Conservation (phyloP, 2,113 vertebrate genomes). For the Hyla sarda region DNA sequence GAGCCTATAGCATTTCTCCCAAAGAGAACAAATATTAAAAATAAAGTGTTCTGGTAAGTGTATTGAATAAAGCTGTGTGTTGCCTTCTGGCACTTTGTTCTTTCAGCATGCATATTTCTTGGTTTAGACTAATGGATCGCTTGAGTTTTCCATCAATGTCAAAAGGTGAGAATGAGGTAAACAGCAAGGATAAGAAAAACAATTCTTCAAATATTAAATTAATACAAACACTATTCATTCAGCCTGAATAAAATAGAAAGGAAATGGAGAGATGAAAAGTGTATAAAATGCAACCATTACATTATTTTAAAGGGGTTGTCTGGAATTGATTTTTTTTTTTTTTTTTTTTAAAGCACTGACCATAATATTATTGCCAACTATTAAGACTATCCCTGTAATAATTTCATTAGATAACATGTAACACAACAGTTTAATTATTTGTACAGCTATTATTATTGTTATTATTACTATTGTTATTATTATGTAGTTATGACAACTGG, state of each 20-base stretch:
- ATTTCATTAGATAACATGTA: too few species aligned
- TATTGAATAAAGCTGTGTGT: not conserved
- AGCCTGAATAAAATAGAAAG: not conserved
- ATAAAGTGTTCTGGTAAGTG: constrained; percentile 6
- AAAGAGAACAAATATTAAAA: constrained; percentile 4
- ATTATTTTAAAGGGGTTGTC: not conserved
- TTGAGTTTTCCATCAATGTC: not conserved
- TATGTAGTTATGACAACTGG: too few species aligned
- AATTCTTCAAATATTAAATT: not conserved
- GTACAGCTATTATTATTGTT: too few species aligned
- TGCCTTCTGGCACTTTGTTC: not conserved
- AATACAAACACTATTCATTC: not conserved
- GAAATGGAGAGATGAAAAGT: not conserved
- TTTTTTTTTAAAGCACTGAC: not conserved
- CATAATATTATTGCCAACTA: not conserved
- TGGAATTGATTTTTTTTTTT: not conserved
- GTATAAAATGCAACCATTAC: not conserved
- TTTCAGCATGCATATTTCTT: not conserved
- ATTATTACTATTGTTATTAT: too few species aligned
- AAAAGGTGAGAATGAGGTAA: not conserved
- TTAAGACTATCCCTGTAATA: not conserved
- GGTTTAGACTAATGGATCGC: not conserved
- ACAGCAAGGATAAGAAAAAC: not conserved
- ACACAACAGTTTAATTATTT: too few species aligned
- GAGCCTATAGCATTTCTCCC: not conserved